Base-by-base conservation (phyloP, 2,888 invertebrate genomes). In the Hyposoter didymator region DNA sequence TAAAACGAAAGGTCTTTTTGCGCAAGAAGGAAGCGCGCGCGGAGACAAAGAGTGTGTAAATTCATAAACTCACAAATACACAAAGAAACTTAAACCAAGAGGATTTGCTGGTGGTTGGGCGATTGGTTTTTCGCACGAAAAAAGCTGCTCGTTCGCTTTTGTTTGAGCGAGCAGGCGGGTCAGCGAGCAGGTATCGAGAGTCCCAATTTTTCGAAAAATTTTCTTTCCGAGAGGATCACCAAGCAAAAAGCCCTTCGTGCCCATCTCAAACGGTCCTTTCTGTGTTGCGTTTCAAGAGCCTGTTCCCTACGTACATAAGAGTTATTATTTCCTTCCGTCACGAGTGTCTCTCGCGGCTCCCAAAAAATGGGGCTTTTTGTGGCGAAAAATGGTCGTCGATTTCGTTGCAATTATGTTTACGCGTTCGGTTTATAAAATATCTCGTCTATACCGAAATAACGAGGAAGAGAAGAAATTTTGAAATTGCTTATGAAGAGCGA, bases 21-120 rank as follows among this genome's bases (percentile, higher is more conserved):
- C 69, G 59, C 39, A 78, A 45, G n/a, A 22, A 52, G 73, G 28
- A 43, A 32, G 39, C 35, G 39, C 39, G 39, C 39, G 39, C 39
- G 32, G 39, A 84, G 86, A 90, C 89, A 90, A 90, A 90, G 87
- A 88, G 87, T 88, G 89, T 87, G 90, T 92, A 92, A 93, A 93
- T 92, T 92, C 91, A 93, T 91, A 93, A 93, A 92, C 90, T 62
- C 28, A 22, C 4, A n/a, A 52, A 70, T 70, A 22, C n/a, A 17
- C n/a, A 17, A 39, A 28, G 45, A 32, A 66, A 72, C 39, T 10
- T 14, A 39, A 35, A 49, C 19, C 17, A 10, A 49, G 14, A 49
- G 49, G 78, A 76, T 62, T 39, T 19, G 70, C 28, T 22, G 70
- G 35, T 64, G 28, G 19, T 17, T 17, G 49, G 32, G 43, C 59